Conservation (phyloP, 2,797 vertebrate genomes). For the Anabas testudineus region DNA sequence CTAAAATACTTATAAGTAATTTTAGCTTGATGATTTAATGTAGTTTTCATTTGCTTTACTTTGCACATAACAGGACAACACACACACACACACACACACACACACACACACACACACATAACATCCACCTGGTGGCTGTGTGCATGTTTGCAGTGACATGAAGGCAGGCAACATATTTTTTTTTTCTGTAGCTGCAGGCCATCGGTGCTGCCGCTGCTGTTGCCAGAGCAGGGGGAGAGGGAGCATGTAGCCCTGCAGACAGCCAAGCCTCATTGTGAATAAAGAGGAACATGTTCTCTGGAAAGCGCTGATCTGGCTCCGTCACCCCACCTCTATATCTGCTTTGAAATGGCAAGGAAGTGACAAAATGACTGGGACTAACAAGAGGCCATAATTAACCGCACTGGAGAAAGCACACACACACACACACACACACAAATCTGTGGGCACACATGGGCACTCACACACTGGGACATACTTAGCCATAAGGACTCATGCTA, state of each 20-base stretch:
- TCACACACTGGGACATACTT: conserved; percentile 37
- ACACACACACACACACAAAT: conserved; percentile 35
- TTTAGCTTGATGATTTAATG: too few relatives aligned
- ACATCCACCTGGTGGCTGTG: conserved; percentile 59
- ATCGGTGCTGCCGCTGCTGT: conserved; percentile 38
- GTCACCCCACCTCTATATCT: conserved; percentile 64
- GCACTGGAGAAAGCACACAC: conserved; percentile 56
- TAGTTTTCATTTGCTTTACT: too few relatives aligned
- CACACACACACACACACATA: conserved; percentile 24
- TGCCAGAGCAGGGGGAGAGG: conserved; percentile 45
- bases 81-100: conserved; percentile 20
- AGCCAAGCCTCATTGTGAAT: conserved; percentile 55
- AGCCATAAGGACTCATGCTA: conserved; percentile 52
- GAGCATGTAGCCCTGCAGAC: conserved; percentile 43
- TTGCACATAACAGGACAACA: too few relatives aligned
- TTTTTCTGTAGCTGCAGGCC: conserved; percentile 55
- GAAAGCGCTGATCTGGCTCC: conserved; percentile 69
- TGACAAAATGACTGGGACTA: conserved; percentile 79
- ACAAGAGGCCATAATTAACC: conserved; percentile 84
- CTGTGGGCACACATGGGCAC: conserved; percentile 17
- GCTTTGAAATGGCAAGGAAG: conserved; percentile 76
- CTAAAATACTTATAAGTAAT: too few relatives aligned
- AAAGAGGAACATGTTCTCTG: conserved; percentile 64
- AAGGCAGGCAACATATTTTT: conserved; percentile 53
- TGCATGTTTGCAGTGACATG: conserved; percentile 43